phyloP scores from a whole-genome alignment of 2,797 vertebrate species.

The Thripadectes ignobilis region DNA sequence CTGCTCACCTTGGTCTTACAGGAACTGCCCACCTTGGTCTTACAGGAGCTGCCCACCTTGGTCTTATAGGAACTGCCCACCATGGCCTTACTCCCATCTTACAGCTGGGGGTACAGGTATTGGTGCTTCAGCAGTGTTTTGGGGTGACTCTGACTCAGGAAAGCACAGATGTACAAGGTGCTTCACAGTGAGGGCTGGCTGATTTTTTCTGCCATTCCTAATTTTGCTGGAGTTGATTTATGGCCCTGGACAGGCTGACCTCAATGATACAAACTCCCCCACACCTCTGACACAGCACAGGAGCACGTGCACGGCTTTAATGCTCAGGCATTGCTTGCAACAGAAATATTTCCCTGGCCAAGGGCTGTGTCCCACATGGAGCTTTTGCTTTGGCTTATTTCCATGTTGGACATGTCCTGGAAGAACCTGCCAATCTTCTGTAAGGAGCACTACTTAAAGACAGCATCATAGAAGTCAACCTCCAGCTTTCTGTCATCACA shows the following conservation, averaged over 20 bases:
- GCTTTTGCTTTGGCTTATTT: not conserved
- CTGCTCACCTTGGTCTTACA: not conserved
- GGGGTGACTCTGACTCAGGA: not conserved
- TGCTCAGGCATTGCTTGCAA: not conserved
- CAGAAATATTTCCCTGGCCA: not conserved
- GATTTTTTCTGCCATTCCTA: not conserved
- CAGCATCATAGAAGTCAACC: not conserved
- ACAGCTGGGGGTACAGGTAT: no score
- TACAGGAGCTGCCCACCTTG: not conserved
- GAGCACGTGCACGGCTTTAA: not conserved
- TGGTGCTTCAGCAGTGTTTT: not conserved
- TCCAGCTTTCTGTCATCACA: not conserved
- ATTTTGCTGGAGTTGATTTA: not conserved
- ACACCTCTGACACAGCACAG: not conserved
- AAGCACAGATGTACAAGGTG: not conserved
- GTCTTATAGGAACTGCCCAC: not conserved
- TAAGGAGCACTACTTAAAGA: not conserved
- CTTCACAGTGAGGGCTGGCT: not conserved
- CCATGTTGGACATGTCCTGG: not conserved
- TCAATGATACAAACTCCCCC: not conserved
- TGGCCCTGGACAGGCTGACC: not conserved
- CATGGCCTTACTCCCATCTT: not conserved
- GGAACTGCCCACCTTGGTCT: not conserved
- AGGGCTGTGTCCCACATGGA: accelerated
- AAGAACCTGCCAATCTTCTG: not conserved